These are phyloP conservation scores for Furnarius figulus DNA, from an alignment of 2,113 vertebrate species.

Conservation along the genomic window DNA sequence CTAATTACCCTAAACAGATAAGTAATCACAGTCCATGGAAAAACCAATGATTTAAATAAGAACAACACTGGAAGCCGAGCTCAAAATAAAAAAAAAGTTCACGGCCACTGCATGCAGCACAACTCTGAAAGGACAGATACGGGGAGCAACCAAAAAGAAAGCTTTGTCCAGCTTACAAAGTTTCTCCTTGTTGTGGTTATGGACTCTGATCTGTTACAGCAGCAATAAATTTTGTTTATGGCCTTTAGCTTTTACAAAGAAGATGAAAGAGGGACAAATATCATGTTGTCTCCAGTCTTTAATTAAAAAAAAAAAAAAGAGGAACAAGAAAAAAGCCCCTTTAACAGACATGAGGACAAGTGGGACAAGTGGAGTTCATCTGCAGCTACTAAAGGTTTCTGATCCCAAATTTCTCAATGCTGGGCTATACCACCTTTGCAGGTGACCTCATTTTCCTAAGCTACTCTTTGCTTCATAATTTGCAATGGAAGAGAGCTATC, in stretches of 20 bases:
- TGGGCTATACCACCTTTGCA: background rate
- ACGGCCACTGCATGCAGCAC: background rate
- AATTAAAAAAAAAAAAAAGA: accelerated
- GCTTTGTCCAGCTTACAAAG: background rate
- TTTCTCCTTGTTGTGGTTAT: conserved; percentile 17
- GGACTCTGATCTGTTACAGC: conserved; percentile 25
- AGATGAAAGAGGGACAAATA: background rate
- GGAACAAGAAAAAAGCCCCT: background rate
- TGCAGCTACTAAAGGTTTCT: background rate
- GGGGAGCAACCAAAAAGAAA: conserved; percentile 5
- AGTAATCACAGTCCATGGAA: background rate
- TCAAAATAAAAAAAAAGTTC: background rate
- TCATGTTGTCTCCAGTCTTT: background rate
- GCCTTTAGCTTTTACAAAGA: conserved; percentile 16
- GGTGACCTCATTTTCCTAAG: background rate
- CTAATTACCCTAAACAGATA: background rate
- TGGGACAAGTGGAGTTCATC: background rate
- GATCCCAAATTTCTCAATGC: background rate
- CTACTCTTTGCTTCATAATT: background rate
- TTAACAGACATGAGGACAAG: background rate
- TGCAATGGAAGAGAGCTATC: background rate
- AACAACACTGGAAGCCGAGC: background rate
- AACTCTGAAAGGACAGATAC: background rate
- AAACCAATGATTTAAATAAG: background rate
- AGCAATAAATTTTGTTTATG: conserved; percentile 30